phyloP scores from a whole-genome alignment of 2,113 vertebrate species.

The Brevimyrus niger region DNA sequence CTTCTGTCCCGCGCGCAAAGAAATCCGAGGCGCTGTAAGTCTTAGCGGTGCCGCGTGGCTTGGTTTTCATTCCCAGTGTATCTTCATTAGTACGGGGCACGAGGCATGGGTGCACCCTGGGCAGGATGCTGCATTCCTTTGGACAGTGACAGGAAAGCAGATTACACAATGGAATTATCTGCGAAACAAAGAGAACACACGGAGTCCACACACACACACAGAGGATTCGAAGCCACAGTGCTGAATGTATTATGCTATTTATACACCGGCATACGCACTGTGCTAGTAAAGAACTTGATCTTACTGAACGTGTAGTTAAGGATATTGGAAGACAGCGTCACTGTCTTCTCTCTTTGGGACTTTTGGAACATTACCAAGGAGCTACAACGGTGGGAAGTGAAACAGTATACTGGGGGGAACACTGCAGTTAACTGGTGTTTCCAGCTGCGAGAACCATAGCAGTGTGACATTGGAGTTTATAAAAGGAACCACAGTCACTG shows the following conservation, averaged over 20 bases:
- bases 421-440: background rate
- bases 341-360: background rate
- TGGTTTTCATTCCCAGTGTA: background rate
- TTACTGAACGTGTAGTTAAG: background rate
- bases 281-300: background rate
- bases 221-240: background rate
- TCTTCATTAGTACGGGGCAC: background rate
- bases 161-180: background rate
- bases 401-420: background rate
- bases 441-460: background rate
- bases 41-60: background rate
- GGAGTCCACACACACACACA: background rate
- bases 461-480: background rate
- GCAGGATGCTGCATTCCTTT: background rate
- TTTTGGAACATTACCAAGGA: background rate
- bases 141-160: background rate
- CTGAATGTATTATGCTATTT: background rate
- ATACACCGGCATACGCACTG: background rate
- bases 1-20: background rate
- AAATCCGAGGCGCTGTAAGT: background rate
- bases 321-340: background rate
- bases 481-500: background rate
- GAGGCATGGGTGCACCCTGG: background rate
- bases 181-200: background rate
- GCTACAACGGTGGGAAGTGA: background rate